A percentile compares a stretch with the other conserved stretches of the same genome.
phyloP scores from a whole-genome alignment of 2,797 vertebrate species.

The Aplochiton taeniatus region DNA sequence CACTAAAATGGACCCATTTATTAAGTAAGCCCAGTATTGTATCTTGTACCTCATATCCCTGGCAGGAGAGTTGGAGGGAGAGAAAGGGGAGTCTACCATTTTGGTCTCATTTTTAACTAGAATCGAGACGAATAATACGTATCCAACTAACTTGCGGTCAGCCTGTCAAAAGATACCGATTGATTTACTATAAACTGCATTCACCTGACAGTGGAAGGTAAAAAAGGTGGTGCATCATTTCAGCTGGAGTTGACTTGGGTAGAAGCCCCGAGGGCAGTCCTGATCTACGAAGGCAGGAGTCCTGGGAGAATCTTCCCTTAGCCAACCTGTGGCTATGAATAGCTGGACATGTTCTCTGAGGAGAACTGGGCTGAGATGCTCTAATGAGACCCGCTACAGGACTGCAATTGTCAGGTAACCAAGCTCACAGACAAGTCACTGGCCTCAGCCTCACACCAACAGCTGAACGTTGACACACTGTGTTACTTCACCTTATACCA shows the following conservation, averaged over 20 bases:
- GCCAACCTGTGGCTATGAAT: constrained; percentile 64
- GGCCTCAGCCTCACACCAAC: constrained; percentile 4
- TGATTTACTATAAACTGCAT: too few species aligned
- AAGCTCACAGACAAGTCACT: background rate
- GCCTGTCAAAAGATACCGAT: too few species aligned
- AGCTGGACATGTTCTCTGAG: constrained; percentile 60
- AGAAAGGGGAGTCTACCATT: too few species aligned
- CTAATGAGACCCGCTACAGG: constrained; percentile 56
- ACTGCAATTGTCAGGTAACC: constrained; percentile 27
- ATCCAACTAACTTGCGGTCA: background rate
- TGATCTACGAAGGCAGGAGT: constrained; percentile 43
- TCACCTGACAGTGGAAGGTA: background rate
- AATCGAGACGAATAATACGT: too few species aligned
- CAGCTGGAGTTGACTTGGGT: constrained; percentile 46
- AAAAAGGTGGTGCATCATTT: constrained; percentile 24
- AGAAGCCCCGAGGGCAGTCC: constrained; percentile 37
- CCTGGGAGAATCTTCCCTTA: constrained; percentile 47
- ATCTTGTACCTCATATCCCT: too few species aligned
- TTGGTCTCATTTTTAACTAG: too few species aligned
- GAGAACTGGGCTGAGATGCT: constrained; percentile 39
- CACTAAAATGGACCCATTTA: too few species aligned
- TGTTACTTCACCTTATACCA: constrained; percentile 1
- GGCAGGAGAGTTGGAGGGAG: too few species aligned
- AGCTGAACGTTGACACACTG: constrained; percentile 5
- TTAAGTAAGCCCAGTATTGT: background rate